Percentiles rank a stretch among this genome's conserved stretches.
Conservation (phyloP, 64 coral and sea anemone genomes). For the Porites australiensis region DNA sequence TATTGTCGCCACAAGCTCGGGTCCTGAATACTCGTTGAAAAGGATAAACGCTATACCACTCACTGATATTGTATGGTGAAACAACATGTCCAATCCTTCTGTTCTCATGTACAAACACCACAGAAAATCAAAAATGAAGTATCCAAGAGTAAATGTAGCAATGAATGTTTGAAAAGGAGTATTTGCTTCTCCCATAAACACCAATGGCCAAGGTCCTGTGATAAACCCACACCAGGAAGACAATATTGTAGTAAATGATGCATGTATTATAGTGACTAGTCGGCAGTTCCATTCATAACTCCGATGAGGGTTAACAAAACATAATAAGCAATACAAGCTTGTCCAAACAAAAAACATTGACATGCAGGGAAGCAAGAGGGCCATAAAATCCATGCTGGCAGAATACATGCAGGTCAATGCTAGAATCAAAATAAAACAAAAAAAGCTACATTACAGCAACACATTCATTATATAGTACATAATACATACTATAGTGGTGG, state of each 20-base stretch:
- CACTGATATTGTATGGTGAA: conserved; percentile 90
- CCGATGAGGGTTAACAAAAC: conserved; percentile 64
- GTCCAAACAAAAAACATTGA: conserved; percentile 75
- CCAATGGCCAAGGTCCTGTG: conserved; percentile 94
- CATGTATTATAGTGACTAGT: conserved; percentile 74
- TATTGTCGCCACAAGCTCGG: conserved; percentile 86
- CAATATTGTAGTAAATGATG: conserved; percentile 47
- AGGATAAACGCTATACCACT: conserved; percentile 59
- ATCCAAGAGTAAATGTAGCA: conserved; percentile 77
- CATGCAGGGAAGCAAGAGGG: not conserved
- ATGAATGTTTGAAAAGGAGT: conserved; percentile 83
- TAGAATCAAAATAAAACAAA: not conserved
- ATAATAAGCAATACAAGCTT: conserved; percentile 64
- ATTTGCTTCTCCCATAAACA: conserved; percentile 69
- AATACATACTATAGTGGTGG: too few relatives aligned
- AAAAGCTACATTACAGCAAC: not conserved
- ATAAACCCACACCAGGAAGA: conserved; percentile 79
- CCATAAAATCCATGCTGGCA: not conserved
- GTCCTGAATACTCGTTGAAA: conserved; percentile 69
- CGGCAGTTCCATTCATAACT: conserved; percentile 90
- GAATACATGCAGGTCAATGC: not conserved
- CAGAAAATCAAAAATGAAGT: conserved; percentile 94
- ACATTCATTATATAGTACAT: too few relatives aligned
- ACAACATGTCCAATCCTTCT: conserved; percentile 88
- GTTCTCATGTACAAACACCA: conserved; percentile 97